Evolutionary conservation across 2,888 invertebrate species (phyloP).

Genomic region (Meiosimyza platycephala): DNA sequence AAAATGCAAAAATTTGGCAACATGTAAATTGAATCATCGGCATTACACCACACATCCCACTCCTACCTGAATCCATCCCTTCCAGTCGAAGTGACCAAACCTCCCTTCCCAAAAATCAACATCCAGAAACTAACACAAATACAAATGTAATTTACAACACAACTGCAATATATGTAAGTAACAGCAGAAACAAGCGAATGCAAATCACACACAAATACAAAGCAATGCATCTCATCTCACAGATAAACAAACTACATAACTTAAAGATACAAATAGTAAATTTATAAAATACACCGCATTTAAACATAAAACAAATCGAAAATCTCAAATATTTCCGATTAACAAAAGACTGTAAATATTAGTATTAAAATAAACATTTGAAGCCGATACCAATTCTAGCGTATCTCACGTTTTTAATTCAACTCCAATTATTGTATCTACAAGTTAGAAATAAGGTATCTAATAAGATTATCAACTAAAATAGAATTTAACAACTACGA

Average conservation of each 20-base stretch:
- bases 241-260: slow-evolving; percentile 23
- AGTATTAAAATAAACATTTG: slow-evolving; percentile 24
- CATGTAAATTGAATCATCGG: slow-evolving; percentile 10
- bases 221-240: slow-evolving; percentile 47
- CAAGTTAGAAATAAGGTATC: background rate
- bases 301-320: background rate
- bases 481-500: background rate
- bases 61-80: background rate
- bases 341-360: slow-evolving; percentile 39
- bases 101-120: background rate
- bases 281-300: too few relatives aligned
- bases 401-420: too few relatives aligned
- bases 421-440: slow-evolving; percentile 7
- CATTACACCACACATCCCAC: background rate
- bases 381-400: too few relatives aligned
- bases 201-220: slow-evolving; percentile 38
- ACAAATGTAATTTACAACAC: background rate
- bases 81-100: background rate
- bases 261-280: slow-evolving; percentile 25
- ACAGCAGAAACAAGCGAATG: slow-evolving; percentile 35
- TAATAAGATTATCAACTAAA: background rate
- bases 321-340: background rate
- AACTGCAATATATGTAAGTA: slow-evolving; percentile 18
- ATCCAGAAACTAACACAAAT: slow-evolving; percentile 3
- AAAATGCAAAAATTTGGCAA: slow-evolving; percentile 1